phyloP scores from a whole-genome alignment of 2,113 vertebrate species.

The Colius striatus region DNA sequence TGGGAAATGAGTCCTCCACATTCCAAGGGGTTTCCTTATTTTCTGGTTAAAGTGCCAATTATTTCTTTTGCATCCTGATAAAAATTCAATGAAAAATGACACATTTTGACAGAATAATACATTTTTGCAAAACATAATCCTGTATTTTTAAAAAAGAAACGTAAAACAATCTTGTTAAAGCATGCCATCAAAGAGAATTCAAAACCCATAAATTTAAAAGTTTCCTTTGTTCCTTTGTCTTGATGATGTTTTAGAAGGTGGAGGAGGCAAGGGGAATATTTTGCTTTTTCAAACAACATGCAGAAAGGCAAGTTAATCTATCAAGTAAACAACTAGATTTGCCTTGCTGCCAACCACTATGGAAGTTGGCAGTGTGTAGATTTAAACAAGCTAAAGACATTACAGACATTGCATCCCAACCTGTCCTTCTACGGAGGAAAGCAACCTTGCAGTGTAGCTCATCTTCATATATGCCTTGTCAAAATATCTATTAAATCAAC shows the following conservation, averaged over 20 bases:
- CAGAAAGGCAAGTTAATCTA: neutral
- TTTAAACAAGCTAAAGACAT: neutral
- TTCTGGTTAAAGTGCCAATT: neutral
- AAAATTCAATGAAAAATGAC: neutral
- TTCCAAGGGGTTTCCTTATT: neutral
- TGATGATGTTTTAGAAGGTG: neutral
- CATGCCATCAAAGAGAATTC: neutral
- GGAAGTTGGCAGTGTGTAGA: neutral
- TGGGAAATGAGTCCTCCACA: neutral
- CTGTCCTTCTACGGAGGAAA: neutral
- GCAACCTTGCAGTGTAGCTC: neutral
- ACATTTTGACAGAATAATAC: neutral
- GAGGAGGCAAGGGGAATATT: neutral
- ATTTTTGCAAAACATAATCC: accelerated
- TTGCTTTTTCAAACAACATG: neutral
- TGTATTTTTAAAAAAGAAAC: neutral
- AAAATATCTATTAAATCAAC: neutral
- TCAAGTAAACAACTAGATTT: neutral
- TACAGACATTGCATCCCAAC: neutral
- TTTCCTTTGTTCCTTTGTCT: neutral
- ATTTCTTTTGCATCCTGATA: neutral
- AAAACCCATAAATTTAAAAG: neutral
- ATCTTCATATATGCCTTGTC: neutral
- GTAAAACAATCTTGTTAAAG: neutral
- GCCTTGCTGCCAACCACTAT: neutral